These are phyloP conservation scores for Antedon mediterranea DNA, from an alignment of 53 echinoderm and acorn worm species.

Conservation along the genomic window DNA sequence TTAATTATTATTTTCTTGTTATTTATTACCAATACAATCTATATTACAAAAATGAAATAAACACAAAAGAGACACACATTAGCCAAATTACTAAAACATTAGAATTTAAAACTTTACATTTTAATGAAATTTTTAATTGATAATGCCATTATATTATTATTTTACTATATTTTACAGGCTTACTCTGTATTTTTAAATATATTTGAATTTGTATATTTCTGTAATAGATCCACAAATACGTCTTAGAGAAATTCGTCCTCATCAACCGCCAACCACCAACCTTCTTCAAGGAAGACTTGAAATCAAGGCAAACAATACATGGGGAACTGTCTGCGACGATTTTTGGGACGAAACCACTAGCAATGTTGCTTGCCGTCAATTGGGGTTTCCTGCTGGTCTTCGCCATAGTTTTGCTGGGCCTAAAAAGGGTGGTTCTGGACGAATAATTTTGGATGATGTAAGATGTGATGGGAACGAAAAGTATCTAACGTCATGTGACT, in stretches of 20 bases:
- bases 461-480: neutral
- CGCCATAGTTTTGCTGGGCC: neutral
- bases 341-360: neutral
- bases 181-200: neutral
- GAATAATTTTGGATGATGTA: neutral
- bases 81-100: no score
- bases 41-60: no score
- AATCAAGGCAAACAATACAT: neutral
- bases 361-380: neutral
- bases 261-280: neutral
- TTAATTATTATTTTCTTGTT: no score
- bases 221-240: neutral
- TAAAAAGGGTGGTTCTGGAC: neutral
- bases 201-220: neutral
- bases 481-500: neutral
- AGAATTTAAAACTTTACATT: no score
- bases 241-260: neutral
- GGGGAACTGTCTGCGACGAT: neutral
- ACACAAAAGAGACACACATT: no score
- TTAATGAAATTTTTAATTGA: no score
- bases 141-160: neutral
- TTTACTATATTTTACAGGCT: neutral
- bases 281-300: neutral
- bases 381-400: neutral
- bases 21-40: no score